Evolutionary conservation across 30 jellyfish, hydroid and myxozoan genomes (phyloP), one percentile per base, ranked within the genome.

Genomic region (Euphysa ruthae): DNA sequence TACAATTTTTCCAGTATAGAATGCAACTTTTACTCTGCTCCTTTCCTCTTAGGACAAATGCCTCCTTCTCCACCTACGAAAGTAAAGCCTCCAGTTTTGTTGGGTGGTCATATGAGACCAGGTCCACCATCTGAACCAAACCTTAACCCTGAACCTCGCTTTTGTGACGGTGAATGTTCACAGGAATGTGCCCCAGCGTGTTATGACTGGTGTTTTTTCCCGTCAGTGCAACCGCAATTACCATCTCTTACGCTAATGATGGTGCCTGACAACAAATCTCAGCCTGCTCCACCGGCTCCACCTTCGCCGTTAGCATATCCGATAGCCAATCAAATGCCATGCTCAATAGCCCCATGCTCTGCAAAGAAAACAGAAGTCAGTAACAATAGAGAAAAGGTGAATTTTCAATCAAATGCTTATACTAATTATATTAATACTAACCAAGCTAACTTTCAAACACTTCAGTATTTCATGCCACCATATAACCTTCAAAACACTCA

Each of bases 51-150:
- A 63, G 77, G 26, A n/a, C 69, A 22, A 56, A 44, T 44, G 15
- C n/a, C n/a, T n/a, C n/a, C n/a, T n/a, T n/a, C n/a, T n/a, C 74
- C 21, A 10, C 25, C 80, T 21, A 19, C 71, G 29, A 65, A 33
- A 38, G 56, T 20, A 6, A 26, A 28, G 10, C 42, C 32, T 14
- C 95, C 98, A 4, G 73, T 80, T n/a, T 82, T 89, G 30, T 61
- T 74, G 68, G 98, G 98, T 32, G 98, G 98, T 43, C 98, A 89
- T 70, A 93, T 93, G 76, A 88, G 82, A 71, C 98, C 98, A 42
- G 98, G 98, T 19, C 98, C 98, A 29, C 81, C 93, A 21, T 72
- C 91, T 4, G 98, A 81, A 43, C 23, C 71, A 13, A 63, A 43
- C 69, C 85, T 82, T 7, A 23, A 61, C 23, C 78, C 85, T 16